Percentiles rank a stretch among this genome's conserved stretches.
Conservation (phyloP, 2,113 vertebrate species). For the Chaetorhynchus papuensis region DNA sequence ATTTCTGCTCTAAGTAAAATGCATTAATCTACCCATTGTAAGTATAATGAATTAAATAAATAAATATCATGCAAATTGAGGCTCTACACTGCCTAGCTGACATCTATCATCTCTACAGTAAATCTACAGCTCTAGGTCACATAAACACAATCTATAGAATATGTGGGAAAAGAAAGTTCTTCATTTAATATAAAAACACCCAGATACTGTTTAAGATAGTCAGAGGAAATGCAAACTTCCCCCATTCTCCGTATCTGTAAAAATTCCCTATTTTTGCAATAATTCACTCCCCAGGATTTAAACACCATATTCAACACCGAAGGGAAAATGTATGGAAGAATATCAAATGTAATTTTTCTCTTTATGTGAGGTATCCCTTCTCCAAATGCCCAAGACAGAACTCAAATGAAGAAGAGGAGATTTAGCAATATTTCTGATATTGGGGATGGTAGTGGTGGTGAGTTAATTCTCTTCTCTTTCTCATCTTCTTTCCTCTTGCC, state of each 20-base stretch:
- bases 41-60: neutral
- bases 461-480: neutral
- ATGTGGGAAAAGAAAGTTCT: neutral
- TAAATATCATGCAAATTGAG: neutral
- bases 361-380: neutral
- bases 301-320: neutral
- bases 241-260: neutral
- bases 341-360: neutral
- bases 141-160: neutral
- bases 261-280: neutral
- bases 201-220: neutral
- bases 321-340: neutral
- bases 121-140: neutral
- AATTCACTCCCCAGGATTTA: neutral
- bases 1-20: neutral
- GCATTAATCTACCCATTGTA: neutral
- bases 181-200: neutral
- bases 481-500: neutral
- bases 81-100: neutral
- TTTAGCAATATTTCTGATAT: neutral
- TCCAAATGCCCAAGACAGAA: neutral
- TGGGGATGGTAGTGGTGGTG: neutral
- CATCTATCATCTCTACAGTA: neutral
- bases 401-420: neutral
- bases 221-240: neutral